Percentiles rank a stretch among this genome's conserved stretches.
These are phyloP conservation scores for Cataglyphis livida DNA, from an alignment of 2,888 invertebrate species.

Conservation along the genomic window DNA sequence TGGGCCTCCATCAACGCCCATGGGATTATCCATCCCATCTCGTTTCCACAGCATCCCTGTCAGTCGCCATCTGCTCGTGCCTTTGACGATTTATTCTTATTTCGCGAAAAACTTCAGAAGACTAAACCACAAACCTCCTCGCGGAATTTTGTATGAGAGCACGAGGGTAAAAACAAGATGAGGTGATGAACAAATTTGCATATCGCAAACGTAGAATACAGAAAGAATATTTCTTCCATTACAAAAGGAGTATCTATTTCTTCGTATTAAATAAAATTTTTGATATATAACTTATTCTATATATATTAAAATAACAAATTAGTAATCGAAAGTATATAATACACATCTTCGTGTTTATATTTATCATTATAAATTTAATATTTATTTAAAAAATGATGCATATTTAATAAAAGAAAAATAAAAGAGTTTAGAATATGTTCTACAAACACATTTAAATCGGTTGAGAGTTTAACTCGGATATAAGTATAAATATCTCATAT, in stretches of 20 bases:
- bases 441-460: background rate
- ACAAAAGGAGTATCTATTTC: background rate
- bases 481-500: background rate
- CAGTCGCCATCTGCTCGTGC: constrained; percentile 79
- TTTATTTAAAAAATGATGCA: background rate
- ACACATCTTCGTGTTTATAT: background rate
- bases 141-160: constrained; percentile 25
- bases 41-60: constrained; percentile 75
- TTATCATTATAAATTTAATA: background rate
- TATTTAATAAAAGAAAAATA: constrained; percentile 7
- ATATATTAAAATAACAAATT: constrained; percentile 4
- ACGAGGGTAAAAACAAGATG: constrained; percentile 1
- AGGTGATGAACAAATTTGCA: constrained; percentile 30
- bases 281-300: background rate
- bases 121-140: constrained; percentile 33
- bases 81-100: constrained; percentile 82
- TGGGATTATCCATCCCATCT: constrained; percentile 80
- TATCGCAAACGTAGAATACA: constrained; percentile 28
- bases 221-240: background rate
- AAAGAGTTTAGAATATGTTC: background rate
- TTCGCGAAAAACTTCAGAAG: constrained; percentile 66
- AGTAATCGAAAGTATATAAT: background rate
- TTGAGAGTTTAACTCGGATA: background rate
- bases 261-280: constrained; percentile 32
- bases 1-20: constrained; percentile 76